These are phyloP conservation scores for Myopa tessellatipennis DNA, from an alignment of 2,888 invertebrate genomes.

Conservation along the genomic window DNA sequence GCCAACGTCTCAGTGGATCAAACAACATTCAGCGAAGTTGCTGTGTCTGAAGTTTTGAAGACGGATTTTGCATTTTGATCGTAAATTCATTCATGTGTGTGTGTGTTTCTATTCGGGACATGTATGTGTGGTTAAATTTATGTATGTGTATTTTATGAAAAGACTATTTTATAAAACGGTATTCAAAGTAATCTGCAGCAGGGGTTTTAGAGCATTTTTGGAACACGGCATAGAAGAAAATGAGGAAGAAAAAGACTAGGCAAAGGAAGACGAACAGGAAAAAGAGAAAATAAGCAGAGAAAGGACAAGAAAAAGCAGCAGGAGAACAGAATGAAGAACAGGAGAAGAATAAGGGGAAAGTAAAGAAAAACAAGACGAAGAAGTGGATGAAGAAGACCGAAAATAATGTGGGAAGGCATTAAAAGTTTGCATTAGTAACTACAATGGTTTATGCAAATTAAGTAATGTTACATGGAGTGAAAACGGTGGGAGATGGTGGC, in stretches of 20 bases:
- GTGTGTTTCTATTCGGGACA: too few species aligned
- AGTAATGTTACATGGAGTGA: background rate
- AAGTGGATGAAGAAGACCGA: too few species aligned
- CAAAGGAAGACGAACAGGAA: too few species aligned
- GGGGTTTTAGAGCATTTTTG: slow-evolving; percentile 23
- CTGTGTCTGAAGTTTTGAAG: background rate
- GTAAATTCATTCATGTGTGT: too few species aligned
- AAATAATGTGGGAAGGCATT: slow-evolving; percentile 7
- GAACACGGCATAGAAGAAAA: background rate
- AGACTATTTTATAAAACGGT: background rate
- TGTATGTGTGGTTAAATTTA: too few species aligned
- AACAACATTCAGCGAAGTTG: background rate
- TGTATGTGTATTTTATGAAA: slow-evolving; percentile 1
- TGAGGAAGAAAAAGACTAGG: too few species aligned
- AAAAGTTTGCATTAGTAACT: slow-evolving; percentile 35
- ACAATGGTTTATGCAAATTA: slow-evolving; percentile 29
- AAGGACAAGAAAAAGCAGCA: too few species aligned
- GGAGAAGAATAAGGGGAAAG: too few species aligned
- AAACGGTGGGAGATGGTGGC: background rate
- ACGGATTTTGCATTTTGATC: background rate
- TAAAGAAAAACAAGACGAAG: too few species aligned
- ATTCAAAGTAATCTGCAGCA: slow-evolving; percentile 29
- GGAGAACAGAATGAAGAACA: too few species aligned
- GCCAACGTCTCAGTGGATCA: background rate
- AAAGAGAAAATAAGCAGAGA: too few species aligned